Evolutionary conservation across 2,113 vertebrate species (phyloP), one percentile per base, ranked within the genome.

Genomic region (Agelaius tricolor): DNA sequence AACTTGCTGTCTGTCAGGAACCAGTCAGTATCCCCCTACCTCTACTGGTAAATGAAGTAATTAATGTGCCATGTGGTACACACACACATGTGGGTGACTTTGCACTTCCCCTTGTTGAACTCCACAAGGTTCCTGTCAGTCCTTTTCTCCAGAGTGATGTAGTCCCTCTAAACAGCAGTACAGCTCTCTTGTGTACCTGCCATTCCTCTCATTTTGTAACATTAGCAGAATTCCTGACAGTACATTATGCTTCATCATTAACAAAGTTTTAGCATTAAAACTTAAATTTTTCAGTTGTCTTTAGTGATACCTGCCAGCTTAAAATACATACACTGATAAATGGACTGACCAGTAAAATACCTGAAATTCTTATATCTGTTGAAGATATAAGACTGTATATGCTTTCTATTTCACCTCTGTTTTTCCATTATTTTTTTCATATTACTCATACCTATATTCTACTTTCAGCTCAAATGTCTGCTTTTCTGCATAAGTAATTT

Each of bases 11-110:
- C 12, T 6, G 2, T n/a, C 35, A 65, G 13, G 27, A 73, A 27
- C 2, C 9, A 69, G 8, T 3, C 16, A 24, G 5, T 41, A 58
- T 41, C 1, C 5, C 5, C 6, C 23, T 37, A 2, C 2, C 5
- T 44, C 15, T 35, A 21, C 9, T n/a, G 11, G 37, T 30, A 39
- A 39, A 22, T 37, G 20, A 30, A 44, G 7, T 31, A 75, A 13
- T 47, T 66, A 7, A 35, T 15, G 14, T 5, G 30, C 6, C 13
- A 11, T 12, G 11, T 11, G 10, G 26, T 57, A 15, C 7, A 44
- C 2, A 1, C 11, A 5, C 37, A 43, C 4, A 10, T 22, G 10
- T 16, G 26, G 18, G 52, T 17, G 23, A 68, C 23, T 57, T 74
- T 24, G 4, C 5, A 39, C 16, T 80, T 80, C 11, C 10, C 0